Evolutionary conservation across 2,888 invertebrate genomes (phyloP), one percentile per base, ranked within the genome.

Genomic region (Branchellion lobata): DNA sequence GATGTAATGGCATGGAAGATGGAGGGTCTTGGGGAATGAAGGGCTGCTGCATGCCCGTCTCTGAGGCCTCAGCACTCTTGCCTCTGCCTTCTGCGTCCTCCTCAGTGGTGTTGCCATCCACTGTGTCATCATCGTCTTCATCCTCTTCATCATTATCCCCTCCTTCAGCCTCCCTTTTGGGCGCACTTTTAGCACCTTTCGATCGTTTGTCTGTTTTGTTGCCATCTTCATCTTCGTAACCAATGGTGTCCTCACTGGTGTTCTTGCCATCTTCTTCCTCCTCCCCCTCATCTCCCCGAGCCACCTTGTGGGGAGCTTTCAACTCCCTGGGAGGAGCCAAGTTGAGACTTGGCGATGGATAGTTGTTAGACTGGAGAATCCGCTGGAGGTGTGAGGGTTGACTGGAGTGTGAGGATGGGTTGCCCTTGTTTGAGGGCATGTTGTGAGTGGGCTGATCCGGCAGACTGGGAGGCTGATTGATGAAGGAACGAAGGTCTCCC

Each of bases 261-360:
- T 69, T 69, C 34, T 69, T 69, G 69, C 34, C 11, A 69, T 69
- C 34, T 29, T 24, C 69, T 27, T 34, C 69, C 5, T 5, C 69
- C 3, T 31, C 69, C 29, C 2, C 34, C 5, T 11, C 21, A 5
- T 57, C 24, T 5, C 21, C 21, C 3, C 24, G 11, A 24, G 61
- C 21, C 61, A 57, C 61, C 61, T 14, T n/a, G 8, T 47, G 47
- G 8, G 8, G 47, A 47, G 18, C 47, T 18, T 47, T 47, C 18
- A 47, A 14, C 11, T 8, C 47, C 47, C 47, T 47, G 8, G 18
- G 8, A 8, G 18, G 8, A 14, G 47, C 11, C 47, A 14, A 18
- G 11, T 14, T 18, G 11, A 18, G 8, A 8, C 47, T 47, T 47
- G 8, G 47, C 18, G 47, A 14, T 47, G 47, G 47, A 47, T 57